Evolutionary conservation across 1,140 invertebrate species (phyloP), one percentile per base, ranked within the genome.

Genomic region (Brachionus paranguensis): DNA sequence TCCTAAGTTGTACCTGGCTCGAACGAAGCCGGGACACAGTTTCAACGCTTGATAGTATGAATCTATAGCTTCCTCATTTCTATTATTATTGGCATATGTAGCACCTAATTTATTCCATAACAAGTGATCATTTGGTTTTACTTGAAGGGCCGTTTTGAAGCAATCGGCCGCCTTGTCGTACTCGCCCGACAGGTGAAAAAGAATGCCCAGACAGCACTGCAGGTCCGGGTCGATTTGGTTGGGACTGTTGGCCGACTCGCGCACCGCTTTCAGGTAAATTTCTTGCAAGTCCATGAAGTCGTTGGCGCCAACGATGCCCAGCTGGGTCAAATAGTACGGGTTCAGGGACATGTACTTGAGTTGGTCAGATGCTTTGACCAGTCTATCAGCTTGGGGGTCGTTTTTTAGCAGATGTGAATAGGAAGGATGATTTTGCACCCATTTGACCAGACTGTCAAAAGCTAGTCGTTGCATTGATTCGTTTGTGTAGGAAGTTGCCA

Each of bases 41-140:
- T 94, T 92, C 27, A 99, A 90, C 64, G 97, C 96, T 87, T 93
- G 92, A 87, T 95, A 93, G 89, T 99, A 99, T 0, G 97, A 96
- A 86, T 95, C 93, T 20, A 99, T 94, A 17, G 97, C 96, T 91
- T 99, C 95, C 87, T 96, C 96, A 20, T 96, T 95, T 76, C 93
- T 92, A 68, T 94, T 94, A 85, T 96, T 95, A 90, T 99, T 99
- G 17, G 97, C 97, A 85, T 99, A 90, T 33, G 96, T 97, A 43
- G 97, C 97, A 55, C 97, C 97, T 37, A 99, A 90, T 87, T 95
- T 93, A 90, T 99, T 99, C 97, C 97, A 99, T 45, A 98, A 89
- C 88, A 95, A 92, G 7, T 95, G 93, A 92, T 99, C 94, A 86
- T 96, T 91, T 33, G 93, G 94, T 86, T 92, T 91, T 8, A 93